These are phyloP conservation scores for Anoura caudifer DNA, from an alignment of 2,113 vertebrate genomes.

Conservation along the genomic window DNA sequence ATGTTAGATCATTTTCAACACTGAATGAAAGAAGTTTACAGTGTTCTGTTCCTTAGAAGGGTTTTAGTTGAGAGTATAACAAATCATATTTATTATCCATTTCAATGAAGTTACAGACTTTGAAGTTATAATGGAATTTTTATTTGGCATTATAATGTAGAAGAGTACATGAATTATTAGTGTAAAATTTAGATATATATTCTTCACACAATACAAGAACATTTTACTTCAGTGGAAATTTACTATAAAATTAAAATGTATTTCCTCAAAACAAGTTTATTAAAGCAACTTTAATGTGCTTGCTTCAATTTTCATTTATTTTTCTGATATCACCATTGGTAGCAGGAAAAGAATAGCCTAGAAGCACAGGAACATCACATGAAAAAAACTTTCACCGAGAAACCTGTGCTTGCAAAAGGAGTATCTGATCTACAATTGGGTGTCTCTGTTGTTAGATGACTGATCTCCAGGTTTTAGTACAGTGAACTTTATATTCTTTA, in stretches of 20 bases:
- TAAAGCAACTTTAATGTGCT: background rate
- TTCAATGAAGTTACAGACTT: conserved; percentile 21
- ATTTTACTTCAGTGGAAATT: background rate
- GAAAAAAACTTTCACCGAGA: background rate
- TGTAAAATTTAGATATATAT: background rate
- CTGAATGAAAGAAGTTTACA: background rate
- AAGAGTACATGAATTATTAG: conserved; percentile 41
- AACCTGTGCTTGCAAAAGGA: background rate
- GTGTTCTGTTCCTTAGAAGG: background rate
- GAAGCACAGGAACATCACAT: background rate
- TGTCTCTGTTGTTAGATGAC: background rate
- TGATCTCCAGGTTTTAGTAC: background rate
- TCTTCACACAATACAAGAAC: background rate
- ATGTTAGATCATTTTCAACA: background rate
- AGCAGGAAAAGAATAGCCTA: background rate
- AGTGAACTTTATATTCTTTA: background rate
- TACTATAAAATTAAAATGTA: background rate
- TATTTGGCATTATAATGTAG: conserved; percentile 16
- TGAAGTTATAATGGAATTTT: conserved; percentile 22
- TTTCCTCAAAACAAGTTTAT: background rate
- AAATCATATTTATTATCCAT: conserved; percentile 17
- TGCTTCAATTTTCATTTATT: conserved; percentile 36
- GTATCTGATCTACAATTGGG: background rate
- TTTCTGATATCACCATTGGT: background rate
- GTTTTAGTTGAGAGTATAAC: conserved; percentile 9